A percentile compares a stretch with the other conserved stretches of the same genome.
phyloP scores from a whole-genome alignment of 1,140 invertebrate species.

The Atta colombica region DNA sequence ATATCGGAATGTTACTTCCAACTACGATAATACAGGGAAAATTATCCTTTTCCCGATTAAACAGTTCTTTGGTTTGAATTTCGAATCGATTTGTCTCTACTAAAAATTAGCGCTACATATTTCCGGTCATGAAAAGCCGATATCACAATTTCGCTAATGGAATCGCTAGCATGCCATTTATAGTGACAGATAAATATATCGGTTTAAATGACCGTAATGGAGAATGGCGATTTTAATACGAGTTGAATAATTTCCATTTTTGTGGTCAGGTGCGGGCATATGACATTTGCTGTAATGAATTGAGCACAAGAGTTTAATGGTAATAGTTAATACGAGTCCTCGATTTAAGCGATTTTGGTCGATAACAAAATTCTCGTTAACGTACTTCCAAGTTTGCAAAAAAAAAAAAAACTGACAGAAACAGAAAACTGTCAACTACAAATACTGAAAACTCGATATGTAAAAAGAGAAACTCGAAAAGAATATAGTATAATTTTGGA shows the following conservation, averaged over 20 bases:
- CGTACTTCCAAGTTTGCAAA: background rate
- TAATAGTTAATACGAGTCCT: constrained; percentile 4
- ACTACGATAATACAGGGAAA: background rate
- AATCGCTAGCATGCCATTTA: constrained; percentile 46
- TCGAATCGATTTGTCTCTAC: constrained; percentile 23
- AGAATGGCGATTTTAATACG: constrained; percentile 60
- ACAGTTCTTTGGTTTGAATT: background rate
- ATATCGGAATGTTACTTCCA: background rate
- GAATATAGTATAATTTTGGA: background rate
- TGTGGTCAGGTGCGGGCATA: constrained; percentile 29
- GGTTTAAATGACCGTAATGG: constrained; percentile 42
- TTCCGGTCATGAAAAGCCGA: constrained; percentile 38
- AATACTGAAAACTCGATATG: background rate
- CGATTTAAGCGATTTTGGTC: constrained; percentile 4
- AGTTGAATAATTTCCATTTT: constrained; percentile 59
- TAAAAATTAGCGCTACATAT: constrained; percentile 35
- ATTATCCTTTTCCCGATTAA: constrained; percentile 10
- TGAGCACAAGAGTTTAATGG: constrained; percentile 44
- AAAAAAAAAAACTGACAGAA: background rate
- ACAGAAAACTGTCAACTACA: background rate
- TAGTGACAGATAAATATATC: constrained; percentile 53
- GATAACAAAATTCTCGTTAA: background rate
- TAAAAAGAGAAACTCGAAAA: background rate
- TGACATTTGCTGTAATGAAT: constrained; percentile 36
- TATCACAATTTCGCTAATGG: constrained; percentile 62